phyloP scores from a whole-genome alignment of 2,113 vertebrate species.

The Scophthalmus maximus region DNA sequence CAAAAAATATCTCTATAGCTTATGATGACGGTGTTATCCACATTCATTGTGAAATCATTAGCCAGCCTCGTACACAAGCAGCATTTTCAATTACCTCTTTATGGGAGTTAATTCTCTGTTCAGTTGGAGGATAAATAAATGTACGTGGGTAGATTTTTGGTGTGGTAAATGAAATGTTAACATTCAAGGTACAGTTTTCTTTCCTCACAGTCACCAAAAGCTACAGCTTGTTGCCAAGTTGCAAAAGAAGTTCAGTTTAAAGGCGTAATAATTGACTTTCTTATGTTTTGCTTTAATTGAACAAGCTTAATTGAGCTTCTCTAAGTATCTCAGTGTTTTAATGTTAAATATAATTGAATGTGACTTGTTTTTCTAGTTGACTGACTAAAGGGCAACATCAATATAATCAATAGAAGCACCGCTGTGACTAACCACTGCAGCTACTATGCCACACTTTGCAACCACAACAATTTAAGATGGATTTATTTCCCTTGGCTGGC shows the following conservation, averaged over 20 bases:
- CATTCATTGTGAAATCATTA: slow-evolving; percentile 28
- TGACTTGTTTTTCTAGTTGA: neutral
- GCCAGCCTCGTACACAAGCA: slow-evolving; percentile 4
- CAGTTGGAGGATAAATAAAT: slow-evolving; percentile 14
- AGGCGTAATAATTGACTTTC: neutral
- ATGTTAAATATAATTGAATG: neutral
- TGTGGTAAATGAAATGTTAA: neutral
- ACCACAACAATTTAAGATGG: no score
- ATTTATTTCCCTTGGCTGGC: neutral
- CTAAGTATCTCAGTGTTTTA: neutral
- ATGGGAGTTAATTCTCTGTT: neutral
- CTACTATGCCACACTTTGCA: neutral
- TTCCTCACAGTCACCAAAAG: neutral
- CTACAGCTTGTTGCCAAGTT: neutral
- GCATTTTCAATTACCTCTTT: slow-evolving; percentile 23
- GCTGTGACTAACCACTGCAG: neutral
- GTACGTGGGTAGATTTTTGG: neutral
- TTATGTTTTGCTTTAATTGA: neutral
- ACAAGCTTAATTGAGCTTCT: neutral
- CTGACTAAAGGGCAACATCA: neutral
- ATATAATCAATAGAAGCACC: neutral
- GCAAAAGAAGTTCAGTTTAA: neutral
- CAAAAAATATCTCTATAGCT: slow-evolving; percentile 31
- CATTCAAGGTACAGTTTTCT: neutral
- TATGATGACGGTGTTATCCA: neutral